Conservation (phyloP, 2,113 vertebrate genomes). For the Apeltes quadracus region DNA sequence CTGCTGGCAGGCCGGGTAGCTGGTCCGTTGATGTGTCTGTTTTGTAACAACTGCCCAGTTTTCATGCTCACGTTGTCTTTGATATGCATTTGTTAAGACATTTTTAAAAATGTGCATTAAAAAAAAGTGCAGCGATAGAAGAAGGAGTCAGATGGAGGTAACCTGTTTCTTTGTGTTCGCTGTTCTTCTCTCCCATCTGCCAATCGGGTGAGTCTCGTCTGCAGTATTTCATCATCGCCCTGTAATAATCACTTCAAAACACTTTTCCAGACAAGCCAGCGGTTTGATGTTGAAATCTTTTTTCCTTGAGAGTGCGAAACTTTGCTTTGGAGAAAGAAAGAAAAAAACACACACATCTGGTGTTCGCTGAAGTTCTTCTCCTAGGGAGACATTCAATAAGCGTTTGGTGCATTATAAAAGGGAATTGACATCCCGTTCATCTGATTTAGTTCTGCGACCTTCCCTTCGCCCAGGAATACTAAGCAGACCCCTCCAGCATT, state of each 20-base stretch:
- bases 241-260: conserved; percentile 56
- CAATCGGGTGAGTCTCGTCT: conserved; percentile 41
- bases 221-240: conserved; percentile 42
- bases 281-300: conserved; percentile 8
- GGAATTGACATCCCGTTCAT: conserved; percentile 12
- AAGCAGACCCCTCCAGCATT: conserved; percentile 52
- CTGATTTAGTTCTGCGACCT: conserved; percentile 2
- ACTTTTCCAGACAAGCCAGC: conserved; percentile 37
- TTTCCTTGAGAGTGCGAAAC: neutral
- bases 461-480: conserved; percentile 11
- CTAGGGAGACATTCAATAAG: neutral
- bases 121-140: neutral
- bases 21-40: conserved; percentile 47
- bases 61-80: neutral
- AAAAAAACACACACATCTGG: neutral
- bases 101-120: neutral
- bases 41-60: neutral
- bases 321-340: neutral
- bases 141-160: neutral
- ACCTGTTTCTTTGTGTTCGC: neutral
- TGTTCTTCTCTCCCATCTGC: conserved; percentile 5
- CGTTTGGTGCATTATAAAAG: conserved; percentile 17
- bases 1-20: conserved; percentile 19
- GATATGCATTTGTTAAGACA: neutral
- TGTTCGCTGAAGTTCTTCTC: conserved; percentile 4